Base-by-base conservation (phyloP, 2,888 invertebrate genomes). In the Acronicta leporina region DNA sequence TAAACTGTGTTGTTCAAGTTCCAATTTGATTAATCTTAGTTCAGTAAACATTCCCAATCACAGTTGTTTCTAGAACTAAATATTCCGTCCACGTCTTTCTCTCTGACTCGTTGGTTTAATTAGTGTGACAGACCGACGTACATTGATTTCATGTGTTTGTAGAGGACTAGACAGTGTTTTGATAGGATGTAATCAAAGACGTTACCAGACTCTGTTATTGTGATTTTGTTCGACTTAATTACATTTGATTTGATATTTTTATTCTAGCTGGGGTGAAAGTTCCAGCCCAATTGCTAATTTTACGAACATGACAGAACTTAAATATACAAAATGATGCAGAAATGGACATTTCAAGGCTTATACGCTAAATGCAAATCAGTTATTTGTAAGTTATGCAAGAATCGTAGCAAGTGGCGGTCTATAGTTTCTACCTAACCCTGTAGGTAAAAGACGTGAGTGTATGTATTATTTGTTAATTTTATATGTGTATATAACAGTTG, bases 101-200 rank as follows among this genome's bases (percentile, higher is more conserved):
- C 9, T 16, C 16, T 6, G 14, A 44, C 33, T 41, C 40, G 27
- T 47, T 44, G 20, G 41, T 35, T 20, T 8, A 46, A 51, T 44
- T 35, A 38, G n/a, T 10, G 27, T 11, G 20, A 33, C 11, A 10
- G 14, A 33, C n/a, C 38, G 35, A 60, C 38, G 20, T 5, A 9
- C 11, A 10, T 38, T 44, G 64, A 63, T 38, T 69, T 46, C 27
- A 16, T 27, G 9, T 68, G 35, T 65, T 53, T 38, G 14, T 16
- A 40, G 5, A 63, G 69, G 69, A 68, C 38, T 10, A 30, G 9
- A 8, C 8, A 0, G 14, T 53, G 49, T 65, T 62, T 38, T 65
- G 8, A 33, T 69, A 65, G 63, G 63, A 68, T 14, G 7, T 8
- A 61, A 48, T 68, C 47, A 52, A 61, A 44, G 33, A 38, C 1